Conservation (phyloP, 2,797 vertebrate species). For the Clarias laeviceps region DNA sequence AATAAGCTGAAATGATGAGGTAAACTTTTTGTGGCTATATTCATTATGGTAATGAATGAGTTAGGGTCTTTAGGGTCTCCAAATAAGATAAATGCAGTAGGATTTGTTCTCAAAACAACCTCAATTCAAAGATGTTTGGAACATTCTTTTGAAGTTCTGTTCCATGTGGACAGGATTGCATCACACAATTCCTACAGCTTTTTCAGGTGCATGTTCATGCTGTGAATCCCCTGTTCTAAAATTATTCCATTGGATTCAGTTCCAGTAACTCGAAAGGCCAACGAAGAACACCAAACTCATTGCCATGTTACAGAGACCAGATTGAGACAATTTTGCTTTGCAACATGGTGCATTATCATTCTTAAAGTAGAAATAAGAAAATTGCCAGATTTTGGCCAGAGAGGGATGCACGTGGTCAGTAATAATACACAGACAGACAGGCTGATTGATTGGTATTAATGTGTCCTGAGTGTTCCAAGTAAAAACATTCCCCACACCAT, state of each 20-base stretch:
- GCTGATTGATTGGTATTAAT: neutral
- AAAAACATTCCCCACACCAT: neutral
- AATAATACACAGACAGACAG: neutral
- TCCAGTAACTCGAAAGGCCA: too few relatives aligned
- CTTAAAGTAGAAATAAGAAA: neutral
- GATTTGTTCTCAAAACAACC: too few relatives aligned
- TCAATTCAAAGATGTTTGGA: neutral
- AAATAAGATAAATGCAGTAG: too few relatives aligned
- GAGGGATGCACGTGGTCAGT: neutral
- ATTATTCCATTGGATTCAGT: too few relatives aligned
- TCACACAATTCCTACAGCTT: neutral
- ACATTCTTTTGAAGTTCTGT: neutral
- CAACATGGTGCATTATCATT: neutral
- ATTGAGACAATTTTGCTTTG: neutral
- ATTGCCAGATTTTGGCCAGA: neutral
- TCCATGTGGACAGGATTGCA: neutral
- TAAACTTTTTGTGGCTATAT: neutral
- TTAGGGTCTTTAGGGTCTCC: neutral
- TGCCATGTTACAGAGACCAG: too few relatives aligned
- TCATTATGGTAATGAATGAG: neutral
- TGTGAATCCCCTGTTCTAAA: too few relatives aligned
- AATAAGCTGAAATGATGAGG: neutral
- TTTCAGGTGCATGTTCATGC: too few relatives aligned
- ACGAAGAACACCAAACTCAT: too few relatives aligned
- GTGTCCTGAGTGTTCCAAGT: too few relatives aligned